Evolutionary conservation across 2,888 invertebrate species (phyloP), one percentile per base, ranked within the genome.

Genomic region (Eupelmus urozonus): DNA sequence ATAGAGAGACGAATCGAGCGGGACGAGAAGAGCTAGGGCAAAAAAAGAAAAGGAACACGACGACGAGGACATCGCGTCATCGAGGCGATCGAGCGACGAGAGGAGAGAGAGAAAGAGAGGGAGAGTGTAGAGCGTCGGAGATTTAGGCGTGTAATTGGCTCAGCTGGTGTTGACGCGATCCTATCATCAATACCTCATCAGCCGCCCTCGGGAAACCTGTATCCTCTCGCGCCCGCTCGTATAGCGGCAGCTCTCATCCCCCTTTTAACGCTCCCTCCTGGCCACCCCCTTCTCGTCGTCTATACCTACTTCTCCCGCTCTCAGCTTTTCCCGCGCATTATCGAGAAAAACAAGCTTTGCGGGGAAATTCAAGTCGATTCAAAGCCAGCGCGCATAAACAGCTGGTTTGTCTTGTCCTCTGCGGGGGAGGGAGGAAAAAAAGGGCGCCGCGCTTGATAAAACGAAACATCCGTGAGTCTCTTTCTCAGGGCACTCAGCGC

Each of bases 171-270:
- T 90, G 91, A 92, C 91, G 91, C 91, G 91, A 90, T 91, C 90
- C 90, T 91, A 91, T 92, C 92, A 92, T 92, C 92, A 92, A 92
- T 92, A 92, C 90, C 92, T 92, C 92, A 91, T 92, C 92, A 92
- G 90, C 87, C 85, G 87, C 87, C 87, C 88, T 86, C 85, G 85
- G 88, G 87, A 88, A 89, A 88, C 87, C 89, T 89, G 89, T 86
- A 88, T 86, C 87, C 84, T 76, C 74, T 13, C 34, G 9, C 23
- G 25, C 25, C 23, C 2, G 49, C 59, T 29, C 29, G 23, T 20
- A 16, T 45, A 45, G 5, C 29, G n/a, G 27, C 59, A 11, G 27
- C 29, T n/a, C 13, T 45, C 60, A 55, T 59, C 59, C 49, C 70
- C 40, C 65, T 63, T 49, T 63, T 45, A 40, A 18, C 60, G 18